Conservation (phyloP, 2,888 invertebrate genomes). For the Argyresthia goedartella region DNA sequence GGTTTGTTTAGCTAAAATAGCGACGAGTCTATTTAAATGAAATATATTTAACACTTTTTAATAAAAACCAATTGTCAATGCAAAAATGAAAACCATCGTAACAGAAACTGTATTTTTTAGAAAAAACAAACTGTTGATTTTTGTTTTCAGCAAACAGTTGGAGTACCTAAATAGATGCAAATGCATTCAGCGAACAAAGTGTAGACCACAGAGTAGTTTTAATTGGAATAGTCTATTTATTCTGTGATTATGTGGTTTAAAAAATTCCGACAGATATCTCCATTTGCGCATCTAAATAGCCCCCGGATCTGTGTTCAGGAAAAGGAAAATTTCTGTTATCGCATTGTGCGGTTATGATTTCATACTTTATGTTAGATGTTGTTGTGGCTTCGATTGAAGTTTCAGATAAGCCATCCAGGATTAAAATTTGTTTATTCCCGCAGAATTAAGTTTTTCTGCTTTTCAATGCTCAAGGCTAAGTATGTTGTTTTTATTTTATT, state of each 20-base stretch:
- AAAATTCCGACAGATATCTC: background rate
- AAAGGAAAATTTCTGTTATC: too few species aligned
- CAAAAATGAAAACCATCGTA: background rate
- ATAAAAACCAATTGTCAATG: background rate
- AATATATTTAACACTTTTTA: background rate
- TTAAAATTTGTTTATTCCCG: too few species aligned
- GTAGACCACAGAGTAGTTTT: background rate
- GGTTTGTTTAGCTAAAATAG: background rate
- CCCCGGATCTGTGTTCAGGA: too few species aligned
- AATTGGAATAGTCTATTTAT: constrained; percentile 1
- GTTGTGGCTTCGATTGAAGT: too few species aligned
- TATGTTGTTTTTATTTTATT: too few species aligned
- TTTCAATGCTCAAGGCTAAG: too few species aligned
- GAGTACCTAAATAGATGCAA: background rate
- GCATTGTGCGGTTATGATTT: too few species aligned
- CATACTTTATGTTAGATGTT: too few species aligned
- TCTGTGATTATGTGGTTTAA: background rate
- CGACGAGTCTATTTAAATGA: background rate
- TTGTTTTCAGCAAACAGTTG: background rate
- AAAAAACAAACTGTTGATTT: background rate
- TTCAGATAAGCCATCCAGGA: too few species aligned
- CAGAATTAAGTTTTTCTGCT: too few species aligned
- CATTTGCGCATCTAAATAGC: background rate
- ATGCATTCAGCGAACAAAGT: background rate
- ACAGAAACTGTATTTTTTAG: background rate